These are phyloP conservation scores for Leptopterna dolabrata DNA, from an alignment of 2,888 invertebrate species.

Conservation along the genomic window DNA sequence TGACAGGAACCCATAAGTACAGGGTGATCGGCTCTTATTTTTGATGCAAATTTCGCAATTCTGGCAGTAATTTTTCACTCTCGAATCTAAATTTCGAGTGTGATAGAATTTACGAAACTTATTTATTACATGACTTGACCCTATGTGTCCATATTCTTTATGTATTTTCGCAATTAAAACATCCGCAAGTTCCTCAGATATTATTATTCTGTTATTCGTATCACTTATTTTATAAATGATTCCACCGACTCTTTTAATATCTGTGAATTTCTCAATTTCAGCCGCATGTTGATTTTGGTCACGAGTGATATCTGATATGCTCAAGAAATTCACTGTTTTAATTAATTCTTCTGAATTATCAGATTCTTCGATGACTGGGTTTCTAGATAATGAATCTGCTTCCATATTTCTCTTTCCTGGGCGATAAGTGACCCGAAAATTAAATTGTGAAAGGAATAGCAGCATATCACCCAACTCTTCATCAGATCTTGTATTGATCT, in stretches of 20 bases:
- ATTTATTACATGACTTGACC: background rate
- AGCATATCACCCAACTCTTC: conserved; percentile 22
- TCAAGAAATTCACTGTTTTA: background rate
- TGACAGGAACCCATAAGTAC: background rate
- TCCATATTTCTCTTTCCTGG: background rate
- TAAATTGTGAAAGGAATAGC: too few relatives aligned
- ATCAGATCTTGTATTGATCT: background rate
- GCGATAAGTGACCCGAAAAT: background rate
- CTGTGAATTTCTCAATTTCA: background rate
- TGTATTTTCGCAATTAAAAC: background rate
- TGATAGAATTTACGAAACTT: background rate
- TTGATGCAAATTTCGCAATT: too few relatives aligned
- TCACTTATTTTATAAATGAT: background rate
- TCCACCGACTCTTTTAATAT: conserved; percentile 26
- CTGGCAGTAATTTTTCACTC: background rate
- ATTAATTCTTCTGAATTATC: background rate
- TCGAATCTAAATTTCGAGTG: background rate
- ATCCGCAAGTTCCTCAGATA: background rate
- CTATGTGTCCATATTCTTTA: background rate
- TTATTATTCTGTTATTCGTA: background rate
- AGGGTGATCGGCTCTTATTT: background rate
- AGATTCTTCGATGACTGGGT: conserved; percentile 13
- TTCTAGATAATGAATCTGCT: conserved; percentile 13
- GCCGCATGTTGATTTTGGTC: too few relatives aligned
- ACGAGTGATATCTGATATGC: too few relatives aligned